phyloP scores from a whole-genome alignment of 2,888 invertebrate genomes.

The Polymixis lichenea region DNA sequence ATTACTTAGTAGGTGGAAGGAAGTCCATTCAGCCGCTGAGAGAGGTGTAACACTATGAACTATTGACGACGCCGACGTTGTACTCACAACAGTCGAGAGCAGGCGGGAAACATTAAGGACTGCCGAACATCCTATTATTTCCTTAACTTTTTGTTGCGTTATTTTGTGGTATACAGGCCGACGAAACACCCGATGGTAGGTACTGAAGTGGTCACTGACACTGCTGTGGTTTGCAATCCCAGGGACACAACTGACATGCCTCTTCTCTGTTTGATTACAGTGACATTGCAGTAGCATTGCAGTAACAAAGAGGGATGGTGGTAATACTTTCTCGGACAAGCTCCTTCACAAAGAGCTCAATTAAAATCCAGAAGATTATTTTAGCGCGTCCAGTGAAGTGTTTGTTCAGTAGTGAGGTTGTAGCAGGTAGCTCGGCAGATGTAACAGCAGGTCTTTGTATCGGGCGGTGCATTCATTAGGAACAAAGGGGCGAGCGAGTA shows the following conservation, averaged over 20 bases:
- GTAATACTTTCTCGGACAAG: neutral
- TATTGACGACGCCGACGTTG: neutral
- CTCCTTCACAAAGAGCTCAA: neutral
- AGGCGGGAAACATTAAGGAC: neutral
- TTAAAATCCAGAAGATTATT: neutral
- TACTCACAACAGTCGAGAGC: neutral
- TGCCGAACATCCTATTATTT: neutral
- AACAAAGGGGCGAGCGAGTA: slow-evolving; percentile 37
- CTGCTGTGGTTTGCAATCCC: too few species aligned
- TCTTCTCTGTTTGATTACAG: neutral
- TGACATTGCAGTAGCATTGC: neutral
- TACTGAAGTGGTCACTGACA: neutral
- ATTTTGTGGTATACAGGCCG: neutral
- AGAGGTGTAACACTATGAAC: slow-evolving; percentile 16
- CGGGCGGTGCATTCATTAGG: slow-evolving; percentile 36
- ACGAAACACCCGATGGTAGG: neutral
- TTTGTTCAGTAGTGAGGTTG: neutral
- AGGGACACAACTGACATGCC: neutral
- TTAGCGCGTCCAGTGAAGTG: neutral
- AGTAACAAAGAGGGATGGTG: too few species aligned
- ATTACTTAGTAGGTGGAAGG: neutral
- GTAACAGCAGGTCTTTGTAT: slow-evolving; percentile 27
- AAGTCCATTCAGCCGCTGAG: neutral
- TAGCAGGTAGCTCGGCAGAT: slow-evolving; percentile 13
- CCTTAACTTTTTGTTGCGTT: neutral